Conservation (phyloP, 64 coral and sea anemone species). For the Anthopleura sola region DNA sequence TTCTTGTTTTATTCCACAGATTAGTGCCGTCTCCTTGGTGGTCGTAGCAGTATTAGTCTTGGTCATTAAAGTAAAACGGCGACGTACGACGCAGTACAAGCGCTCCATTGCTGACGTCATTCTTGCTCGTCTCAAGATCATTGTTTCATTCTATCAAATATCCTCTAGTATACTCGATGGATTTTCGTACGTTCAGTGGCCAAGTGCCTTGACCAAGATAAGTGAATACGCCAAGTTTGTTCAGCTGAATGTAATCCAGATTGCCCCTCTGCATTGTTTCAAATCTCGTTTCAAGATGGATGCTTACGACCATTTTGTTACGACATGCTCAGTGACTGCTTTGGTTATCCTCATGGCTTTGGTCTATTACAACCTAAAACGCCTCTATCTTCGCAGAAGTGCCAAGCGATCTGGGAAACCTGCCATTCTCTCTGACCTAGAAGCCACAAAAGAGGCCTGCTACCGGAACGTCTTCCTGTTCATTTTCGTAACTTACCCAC, state of each 20-base stretch:
- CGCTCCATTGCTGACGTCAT: background rate
- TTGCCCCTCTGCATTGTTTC: slow-evolving; percentile 45
- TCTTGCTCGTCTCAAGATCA: slow-evolving; percentile 11
- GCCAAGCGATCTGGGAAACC: too few species aligned
- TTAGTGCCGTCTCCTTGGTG: too few species aligned
- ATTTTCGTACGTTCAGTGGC: slow-evolving; percentile 51
- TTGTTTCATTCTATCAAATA: too few species aligned
- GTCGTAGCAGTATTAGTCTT: too few species aligned
- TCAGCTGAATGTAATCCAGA: slow-evolving; percentile 48
- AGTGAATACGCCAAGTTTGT: slow-evolving; percentile 36
- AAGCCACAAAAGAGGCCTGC: background rate
- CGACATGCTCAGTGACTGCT: slow-evolving; percentile 35
- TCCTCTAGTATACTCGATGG: slow-evolving; percentile 1
- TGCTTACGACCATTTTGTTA: background rate
- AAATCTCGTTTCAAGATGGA: slow-evolving; percentile 14
- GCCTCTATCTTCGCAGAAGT: background rate
- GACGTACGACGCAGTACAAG: too few species aligned
- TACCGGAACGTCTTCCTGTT: slow-evolving; percentile 9
- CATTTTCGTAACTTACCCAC: slow-evolving; percentile 17
- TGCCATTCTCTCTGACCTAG: too few species aligned
- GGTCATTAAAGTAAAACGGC: too few species aligned
- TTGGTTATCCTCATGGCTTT: slow-evolving; percentile 24
- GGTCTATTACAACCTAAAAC: slow-evolving; percentile 37
- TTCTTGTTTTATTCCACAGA: slow-evolving; percentile 8
- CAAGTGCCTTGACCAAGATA: slow-evolving; percentile 7